phyloP scores from a whole-genome alignment of 2,888 invertebrate genomes.

The Diaperis boleti region DNA sequence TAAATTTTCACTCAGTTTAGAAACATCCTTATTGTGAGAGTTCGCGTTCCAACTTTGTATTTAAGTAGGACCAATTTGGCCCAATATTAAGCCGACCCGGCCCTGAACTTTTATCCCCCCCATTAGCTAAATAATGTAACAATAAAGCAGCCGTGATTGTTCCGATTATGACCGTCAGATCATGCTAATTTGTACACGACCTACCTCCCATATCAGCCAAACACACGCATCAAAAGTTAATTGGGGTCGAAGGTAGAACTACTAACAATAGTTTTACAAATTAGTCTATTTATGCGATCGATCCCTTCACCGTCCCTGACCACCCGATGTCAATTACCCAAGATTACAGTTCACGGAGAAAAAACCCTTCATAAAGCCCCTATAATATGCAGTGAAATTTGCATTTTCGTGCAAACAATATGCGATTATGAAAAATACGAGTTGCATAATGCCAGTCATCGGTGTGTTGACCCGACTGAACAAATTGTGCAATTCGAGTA shows the following conservation, averaged over 20 bases:
- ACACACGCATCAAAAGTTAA: slow-evolving; percentile 25
- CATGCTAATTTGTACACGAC: slow-evolving; percentile 21
- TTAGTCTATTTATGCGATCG: slow-evolving; percentile 31
- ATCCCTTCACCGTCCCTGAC: slow-evolving; percentile 31
- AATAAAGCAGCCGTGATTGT: slow-evolving; percentile 9
- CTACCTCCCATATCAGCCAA: slow-evolving; percentile 7
- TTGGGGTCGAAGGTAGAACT: slow-evolving; percentile 27
- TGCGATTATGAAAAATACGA: slow-evolving; percentile 14
- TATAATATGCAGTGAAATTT: slow-evolving; percentile 16
- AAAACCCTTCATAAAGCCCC: neutral
- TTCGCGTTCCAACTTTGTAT: too few species aligned
- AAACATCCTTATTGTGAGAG: too few species aligned
- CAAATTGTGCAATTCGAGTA: slow-evolving; percentile 20
- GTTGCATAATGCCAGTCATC: slow-evolving; percentile 5
- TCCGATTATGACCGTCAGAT: slow-evolving; percentile 15
- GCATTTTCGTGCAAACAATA: slow-evolving; percentile 20
- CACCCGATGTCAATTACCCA: slow-evolving; percentile 16
- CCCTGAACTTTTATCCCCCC: neutral
- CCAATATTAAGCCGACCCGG: neutral
- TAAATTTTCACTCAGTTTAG: too few species aligned
- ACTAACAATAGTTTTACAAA: slow-evolving; percentile 30
- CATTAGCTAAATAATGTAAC: slow-evolving; percentile 3
- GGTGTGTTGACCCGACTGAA: slow-evolving; percentile 13
- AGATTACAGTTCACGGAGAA: slow-evolving; percentile 23
- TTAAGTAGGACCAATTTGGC: neutral